A percentile compares a stretch with the other conserved stretches of the same genome.
Conservation (phyloP, 2,888 invertebrate genomes). For the Erynnis tages region DNA sequence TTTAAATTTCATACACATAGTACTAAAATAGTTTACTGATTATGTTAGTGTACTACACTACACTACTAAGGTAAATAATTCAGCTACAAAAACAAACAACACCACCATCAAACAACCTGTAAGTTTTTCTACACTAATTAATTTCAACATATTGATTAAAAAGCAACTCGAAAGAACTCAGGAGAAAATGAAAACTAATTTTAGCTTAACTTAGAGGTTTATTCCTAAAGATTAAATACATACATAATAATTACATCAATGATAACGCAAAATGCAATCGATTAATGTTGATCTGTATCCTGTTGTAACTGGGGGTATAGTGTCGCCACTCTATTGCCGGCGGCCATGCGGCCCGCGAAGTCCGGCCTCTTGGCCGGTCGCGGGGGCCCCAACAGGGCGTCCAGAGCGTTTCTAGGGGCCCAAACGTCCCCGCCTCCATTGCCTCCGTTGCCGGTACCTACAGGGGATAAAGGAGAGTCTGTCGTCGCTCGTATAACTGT, state of each 20-base stretch:
- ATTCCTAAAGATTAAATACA: too few relatives aligned
- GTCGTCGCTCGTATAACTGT: constrained; percentile 86
- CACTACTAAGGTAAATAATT: too few relatives aligned
- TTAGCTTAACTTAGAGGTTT: too few relatives aligned
- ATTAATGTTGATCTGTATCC: constrained; percentile 51
- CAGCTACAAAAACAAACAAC: too few relatives aligned
- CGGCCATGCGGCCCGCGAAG: constrained; percentile 85
- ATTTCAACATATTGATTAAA: too few relatives aligned
- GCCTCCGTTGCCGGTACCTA: constrained; percentile 76
- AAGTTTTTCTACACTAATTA: too few relatives aligned
- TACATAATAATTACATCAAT: not conserved
- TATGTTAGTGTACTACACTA: too few relatives aligned
- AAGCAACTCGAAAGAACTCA: too few relatives aligned
- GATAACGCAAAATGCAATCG: too few relatives aligned
- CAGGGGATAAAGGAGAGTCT: constrained; percentile 93
- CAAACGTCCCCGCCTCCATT: constrained; percentile 53
- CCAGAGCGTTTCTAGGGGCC: constrained; percentile 76
- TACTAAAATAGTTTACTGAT: not conserved
- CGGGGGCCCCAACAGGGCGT: constrained; percentile 78
- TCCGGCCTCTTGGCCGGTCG: constrained; percentile 77
- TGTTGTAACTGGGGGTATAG: constrained; percentile 87
- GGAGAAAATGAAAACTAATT: too few relatives aligned
- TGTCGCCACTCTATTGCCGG: constrained; percentile 84
- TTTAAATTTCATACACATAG: constrained; percentile 29
- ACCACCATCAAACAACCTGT: too few relatives aligned